phyloP scores from a whole-genome alignment of 2,797 vertebrate species.

The Enteromius thamalakanensis region DNA sequence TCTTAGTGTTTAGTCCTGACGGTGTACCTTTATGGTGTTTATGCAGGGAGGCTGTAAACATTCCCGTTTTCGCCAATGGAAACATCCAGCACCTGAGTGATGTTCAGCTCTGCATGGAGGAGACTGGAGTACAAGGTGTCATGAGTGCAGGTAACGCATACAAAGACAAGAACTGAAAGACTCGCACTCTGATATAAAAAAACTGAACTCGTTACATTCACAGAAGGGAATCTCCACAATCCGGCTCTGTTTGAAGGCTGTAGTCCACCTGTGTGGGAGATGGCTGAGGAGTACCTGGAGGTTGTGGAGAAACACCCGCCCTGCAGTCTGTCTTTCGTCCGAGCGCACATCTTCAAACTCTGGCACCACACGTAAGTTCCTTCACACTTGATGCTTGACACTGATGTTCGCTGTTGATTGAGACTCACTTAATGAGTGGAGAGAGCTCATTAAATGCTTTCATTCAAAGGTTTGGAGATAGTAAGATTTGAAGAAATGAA shows the following conservation, averaged over 20 bases:
- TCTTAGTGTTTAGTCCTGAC: not conserved
- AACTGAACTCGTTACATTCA: not conserved
- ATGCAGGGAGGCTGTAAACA: conserved; percentile 86
- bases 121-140: conserved; percentile 92
- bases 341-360: conserved; percentile 97
- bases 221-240: conserved; percentile 97
- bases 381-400: not conserved
- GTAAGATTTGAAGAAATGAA: not conserved
- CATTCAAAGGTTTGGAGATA: not conserved
- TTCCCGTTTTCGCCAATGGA: conserved; percentile 96
- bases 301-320: conserved; percentile 86
- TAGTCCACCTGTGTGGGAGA: conserved; percentile 93
- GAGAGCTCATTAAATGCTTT: not conserved
- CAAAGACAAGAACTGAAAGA: not conserved
- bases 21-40: not conserved
- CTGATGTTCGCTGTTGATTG: not conserved
- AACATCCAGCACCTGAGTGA: conserved; percentile 94
- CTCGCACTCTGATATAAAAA: not conserved
- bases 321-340: conserved; percentile 88
- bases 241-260: conserved; percentile 92
- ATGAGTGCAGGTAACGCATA: conserved; percentile 90
- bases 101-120: conserved; percentile 89
- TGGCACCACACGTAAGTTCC: conserved; percentile 96
- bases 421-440: not conserved
- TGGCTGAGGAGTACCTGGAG: conserved; percentile 94